Base-by-base conservation (phyloP, 2,113 vertebrate species). In the Hyla sarda region DNA sequence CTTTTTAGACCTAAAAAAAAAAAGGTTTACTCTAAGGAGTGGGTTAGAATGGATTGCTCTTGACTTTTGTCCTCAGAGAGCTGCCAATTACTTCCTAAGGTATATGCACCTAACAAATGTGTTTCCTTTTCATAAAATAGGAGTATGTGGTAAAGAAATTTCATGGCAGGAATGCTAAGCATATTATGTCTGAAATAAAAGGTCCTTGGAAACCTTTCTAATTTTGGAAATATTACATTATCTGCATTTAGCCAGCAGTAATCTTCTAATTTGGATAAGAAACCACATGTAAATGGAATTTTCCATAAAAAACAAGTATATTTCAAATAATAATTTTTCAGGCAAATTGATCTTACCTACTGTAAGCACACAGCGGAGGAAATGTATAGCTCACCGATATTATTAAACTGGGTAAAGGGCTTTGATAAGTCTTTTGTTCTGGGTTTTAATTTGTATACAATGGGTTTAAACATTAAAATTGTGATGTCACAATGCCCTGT, bases 191-290 rank as follows among this genome's bases (percentile, higher is more conserved):
- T 50, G 8, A 28, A 76, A 50, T 50, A 50, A 76, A 28, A 76
- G 47, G 45, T 28, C 50, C 47, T 76, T 76, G 73, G 47, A 76
- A 48, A 76, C 73, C 21, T 50, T 48, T 76, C 30, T 16, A 65
- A 21, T 34, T 30, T 50, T 50, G 45, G 45, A 47, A 76, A 25
- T 50, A 76, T 76, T 30, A 76, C 47, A 76, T 47, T 23, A 17
- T 25, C 73, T 45, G 72, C 37, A 47, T 74, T 74, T 74, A n/a
- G 72, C 37, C 72, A 76, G n/a, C 25, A 50, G 45, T 76, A 28
- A 21, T 76, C 14, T 28, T 76, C 9, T 48, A 23, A 74, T 45
- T 72, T 32, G 19, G 41, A 73, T 7, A n/a, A 37, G 34, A 37
- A 45, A 45, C 23, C 71, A 73, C 30, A 19, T 37, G 28, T 32